These are phyloP conservation scores for Polyploca ridens DNA, from an alignment of 2,888 invertebrate species.

Conservation along the genomic window DNA sequence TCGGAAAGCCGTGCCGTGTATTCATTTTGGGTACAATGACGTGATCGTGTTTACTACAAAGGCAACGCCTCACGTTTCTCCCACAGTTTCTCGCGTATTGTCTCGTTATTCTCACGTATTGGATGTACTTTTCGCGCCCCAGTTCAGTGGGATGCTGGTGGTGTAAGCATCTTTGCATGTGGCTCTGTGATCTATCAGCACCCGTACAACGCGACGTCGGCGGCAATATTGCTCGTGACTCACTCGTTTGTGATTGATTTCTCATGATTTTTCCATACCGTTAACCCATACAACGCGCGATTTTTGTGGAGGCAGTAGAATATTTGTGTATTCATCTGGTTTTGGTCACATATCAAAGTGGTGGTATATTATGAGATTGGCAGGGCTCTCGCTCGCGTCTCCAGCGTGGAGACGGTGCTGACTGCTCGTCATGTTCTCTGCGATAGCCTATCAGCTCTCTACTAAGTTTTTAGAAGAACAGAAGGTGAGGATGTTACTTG, in stretches of 20 bases:
- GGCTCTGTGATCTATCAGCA: slow-evolving; percentile 48
- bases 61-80: slow-evolving; percentile 83
- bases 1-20: slow-evolving; percentile 41
- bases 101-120: slow-evolving; percentile 75
- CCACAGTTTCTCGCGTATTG: slow-evolving; percentile 81
- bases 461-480: slow-evolving; percentile 74
- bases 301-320: slow-evolving; percentile 12
- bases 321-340: slow-evolving; percentile 26
- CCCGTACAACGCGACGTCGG: slow-evolving; percentile 28
- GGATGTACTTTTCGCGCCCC: slow-evolving; percentile 58
- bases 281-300: slow-evolving; percentile 26
- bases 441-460: slow-evolving; percentile 74
- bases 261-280: slow-evolving; percentile 43
- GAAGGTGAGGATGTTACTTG: slow-evolving; percentile 52
- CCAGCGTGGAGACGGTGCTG: slow-evolving; percentile 55
- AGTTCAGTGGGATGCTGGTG: slow-evolving; percentile 40
- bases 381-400: slow-evolving; percentile 43
- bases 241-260: slow-evolving; percentile 55
- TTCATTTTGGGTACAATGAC: slow-evolving; percentile 66
- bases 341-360: slow-evolving; percentile 23
- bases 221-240: slow-evolving; percentile 49
- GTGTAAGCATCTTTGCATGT: slow-evolving; percentile 27
- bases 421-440: slow-evolving; percentile 71
- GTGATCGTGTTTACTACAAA: slow-evolving; percentile 83
- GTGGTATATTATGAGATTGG: slow-evolving; percentile 54